phyloP scores from a whole-genome alignment of 2,797 vertebrate species.

The Percopsis omiscomaycus region DNA sequence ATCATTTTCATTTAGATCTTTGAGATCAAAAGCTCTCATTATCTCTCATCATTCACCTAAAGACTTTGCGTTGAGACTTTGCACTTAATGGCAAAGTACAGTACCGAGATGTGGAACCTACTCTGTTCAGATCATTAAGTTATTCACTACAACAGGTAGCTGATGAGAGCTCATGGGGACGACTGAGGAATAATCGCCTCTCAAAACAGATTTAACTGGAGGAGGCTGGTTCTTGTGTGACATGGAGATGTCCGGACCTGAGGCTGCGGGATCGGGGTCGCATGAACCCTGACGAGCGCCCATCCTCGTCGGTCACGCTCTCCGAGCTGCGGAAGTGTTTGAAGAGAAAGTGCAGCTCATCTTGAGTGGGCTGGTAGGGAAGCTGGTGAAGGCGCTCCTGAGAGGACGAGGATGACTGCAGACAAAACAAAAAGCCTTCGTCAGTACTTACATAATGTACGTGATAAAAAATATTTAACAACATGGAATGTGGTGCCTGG shows the following conservation, averaged over 20 bases:
- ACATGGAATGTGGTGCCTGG: too few species aligned
- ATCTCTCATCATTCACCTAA: too few species aligned
- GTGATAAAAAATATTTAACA: background rate
- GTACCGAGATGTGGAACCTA: too few species aligned
- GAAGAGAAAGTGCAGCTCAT: conserved; percentile 96
- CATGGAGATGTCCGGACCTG: conserved; percentile 75
- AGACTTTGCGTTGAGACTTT: background rate
- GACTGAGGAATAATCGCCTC: too few species aligned
- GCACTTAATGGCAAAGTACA: background rate
- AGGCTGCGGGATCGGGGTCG: conserved; percentile 93
- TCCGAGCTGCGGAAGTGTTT: conserved; percentile 97
- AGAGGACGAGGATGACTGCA: conserved; percentile 93
- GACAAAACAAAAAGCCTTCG: background rate
- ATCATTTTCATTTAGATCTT: too few species aligned
- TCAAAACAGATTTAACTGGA: background rate
- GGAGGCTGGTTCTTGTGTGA: background rate
- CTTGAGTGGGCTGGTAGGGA: conserved; percentile 95
- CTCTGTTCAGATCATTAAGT: too few species aligned
- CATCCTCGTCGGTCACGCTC: conserved; percentile 91
- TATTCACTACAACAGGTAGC: too few species aligned
- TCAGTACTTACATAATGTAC: background rate
- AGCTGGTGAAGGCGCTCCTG: conserved; percentile 97
- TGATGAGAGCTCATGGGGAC: too few species aligned
- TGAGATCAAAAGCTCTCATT: too few species aligned
- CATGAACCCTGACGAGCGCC: conserved; percentile 81